Base-by-base conservation (phyloP, 2,113 vertebrate species). In the Saimiri boliviensis region DNA sequence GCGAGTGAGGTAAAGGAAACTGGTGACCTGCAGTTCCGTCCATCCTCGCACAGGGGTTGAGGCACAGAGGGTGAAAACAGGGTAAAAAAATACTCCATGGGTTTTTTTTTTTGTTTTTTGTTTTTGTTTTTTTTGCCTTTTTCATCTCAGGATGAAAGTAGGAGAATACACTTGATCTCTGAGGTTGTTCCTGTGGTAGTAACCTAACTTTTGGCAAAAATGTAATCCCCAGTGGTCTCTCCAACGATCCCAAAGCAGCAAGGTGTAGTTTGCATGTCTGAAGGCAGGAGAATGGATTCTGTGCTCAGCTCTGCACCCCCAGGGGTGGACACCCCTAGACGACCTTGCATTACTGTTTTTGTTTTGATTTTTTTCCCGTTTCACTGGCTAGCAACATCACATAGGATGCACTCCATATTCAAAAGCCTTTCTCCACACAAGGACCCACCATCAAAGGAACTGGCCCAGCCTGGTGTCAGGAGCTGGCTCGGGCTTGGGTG, bases 1-100 rank as follows among this genome's bases (percentile, higher is more conserved):
- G 99, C 99, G 95, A 99, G 99, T 98, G 99, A 99, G 99, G 99
- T 99, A 99, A 99, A 98, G 81, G 92, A 96, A 96, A 83, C 40
- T 93, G 30, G 88, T 3, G 90, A 54, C 84, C 70, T 35, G 90
- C 79, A 52, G 70, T 9, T 32, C 79, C 77, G 37, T 96, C 86
- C 71, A 21, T 45, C 25, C 87, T 63, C 86, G 5, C 86, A 91
- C 74, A 2, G 42, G 89, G 95, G 0, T 1, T 81, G 95, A 96
- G 86, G 90, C 66, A 40, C 4, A 27, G 95, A 76, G 94, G 91
- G 76, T 40, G 93, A 79, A 89, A 95, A 86, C 1, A 87, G 32
- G 23, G 30, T 7, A 13, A 63, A 63, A 63, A 63, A 63, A 63
- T 63, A 63, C 60, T 96, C 86, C 35, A 8, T 77, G 89, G 54